These are phyloP conservation scores for Zaprionus gabonicus DNA, from an alignment of 1,140 invertebrate genomes.

Conservation along the genomic window DNA sequence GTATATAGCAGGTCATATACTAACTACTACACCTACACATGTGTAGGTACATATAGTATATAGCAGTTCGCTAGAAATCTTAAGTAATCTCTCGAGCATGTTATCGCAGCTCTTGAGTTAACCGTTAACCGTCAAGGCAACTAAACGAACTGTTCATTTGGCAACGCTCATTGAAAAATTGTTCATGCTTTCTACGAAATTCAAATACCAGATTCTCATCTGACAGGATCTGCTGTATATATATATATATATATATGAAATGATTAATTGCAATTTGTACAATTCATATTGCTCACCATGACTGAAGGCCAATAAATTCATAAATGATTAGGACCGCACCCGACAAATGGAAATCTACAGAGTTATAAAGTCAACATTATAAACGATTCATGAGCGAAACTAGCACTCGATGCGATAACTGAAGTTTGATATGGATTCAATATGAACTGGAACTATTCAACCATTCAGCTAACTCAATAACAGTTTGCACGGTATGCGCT, in stretches of 20 bases:
- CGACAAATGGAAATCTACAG: not conserved
- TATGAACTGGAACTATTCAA: too few relatives aligned
- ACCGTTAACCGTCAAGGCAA: not conserved
- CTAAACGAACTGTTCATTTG: not conserved
- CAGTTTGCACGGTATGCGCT: not conserved
- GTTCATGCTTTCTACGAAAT: too few relatives aligned
- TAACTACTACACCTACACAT: not conserved
- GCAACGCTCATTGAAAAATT: too few relatives aligned
- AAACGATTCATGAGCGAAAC: too few relatives aligned
- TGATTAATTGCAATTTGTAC: not conserved
- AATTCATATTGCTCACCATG: not conserved
- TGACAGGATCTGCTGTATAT: too few relatives aligned
- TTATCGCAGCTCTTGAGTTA: constrained; percentile 10
- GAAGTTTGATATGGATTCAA: not conserved
- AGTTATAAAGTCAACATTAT: not conserved
- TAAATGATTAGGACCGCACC: not conserved
- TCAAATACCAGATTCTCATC: too few relatives aligned
- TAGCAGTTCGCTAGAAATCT: not conserved
- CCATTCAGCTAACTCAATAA: too few relatives aligned
- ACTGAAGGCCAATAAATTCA: not conserved
- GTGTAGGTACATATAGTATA: not conserved
- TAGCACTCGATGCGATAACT: not conserved
- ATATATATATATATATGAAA: not conserved
- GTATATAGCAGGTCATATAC: not conserved
- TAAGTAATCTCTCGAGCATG: not conserved